Conservation (phyloP, 2,888 invertebrate species). For the Xylota sylvarum region DNA sequence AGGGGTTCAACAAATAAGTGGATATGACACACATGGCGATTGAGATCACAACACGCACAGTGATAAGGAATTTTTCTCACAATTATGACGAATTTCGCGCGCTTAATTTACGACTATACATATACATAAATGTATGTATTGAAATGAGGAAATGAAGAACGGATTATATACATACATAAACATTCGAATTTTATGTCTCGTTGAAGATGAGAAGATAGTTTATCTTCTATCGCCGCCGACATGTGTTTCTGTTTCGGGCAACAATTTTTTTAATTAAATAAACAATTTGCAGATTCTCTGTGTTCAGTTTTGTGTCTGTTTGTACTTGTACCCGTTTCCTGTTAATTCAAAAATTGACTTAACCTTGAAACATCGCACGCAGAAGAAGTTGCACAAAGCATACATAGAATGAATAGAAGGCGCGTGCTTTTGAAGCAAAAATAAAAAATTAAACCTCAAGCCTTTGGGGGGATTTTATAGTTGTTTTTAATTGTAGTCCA, state of each 20-base stretch:
- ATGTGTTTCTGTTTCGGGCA: conserved; percentile 46
- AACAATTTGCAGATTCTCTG: conserved; percentile 59
- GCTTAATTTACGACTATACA: not conserved
- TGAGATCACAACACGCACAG: conserved; percentile 16
- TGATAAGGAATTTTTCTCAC: conserved; percentile 35
- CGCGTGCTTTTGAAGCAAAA: conserved; percentile 45
- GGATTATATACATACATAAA: conserved; percentile 21
- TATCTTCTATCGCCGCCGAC: conserved; percentile 19
- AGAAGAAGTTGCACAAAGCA: conserved; percentile 50
- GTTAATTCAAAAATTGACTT: conserved; percentile 62
- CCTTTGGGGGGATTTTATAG: not conserved
- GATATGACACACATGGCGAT: conserved; percentile 46
- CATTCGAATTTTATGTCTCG: conserved; percentile 28
- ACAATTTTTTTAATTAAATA: conserved; percentile 54
- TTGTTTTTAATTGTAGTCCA: not conserved
- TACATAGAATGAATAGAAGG: conserved; percentile 9
- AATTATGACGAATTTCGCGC: conserved; percentile 35
- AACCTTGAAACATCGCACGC: conserved; percentile 48
- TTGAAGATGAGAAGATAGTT: conserved; percentile 25
- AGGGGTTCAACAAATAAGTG: conserved; percentile 27
- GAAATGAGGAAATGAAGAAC: not conserved
- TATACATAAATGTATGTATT: not conserved
- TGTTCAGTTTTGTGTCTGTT: conserved; percentile 14
- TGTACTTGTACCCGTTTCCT: conserved; percentile 56
- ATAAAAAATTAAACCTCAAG: conserved; percentile 3